phyloP scores from a whole-genome alignment of 1,140 invertebrate species.

The Trichonephila inaurata region DNA sequence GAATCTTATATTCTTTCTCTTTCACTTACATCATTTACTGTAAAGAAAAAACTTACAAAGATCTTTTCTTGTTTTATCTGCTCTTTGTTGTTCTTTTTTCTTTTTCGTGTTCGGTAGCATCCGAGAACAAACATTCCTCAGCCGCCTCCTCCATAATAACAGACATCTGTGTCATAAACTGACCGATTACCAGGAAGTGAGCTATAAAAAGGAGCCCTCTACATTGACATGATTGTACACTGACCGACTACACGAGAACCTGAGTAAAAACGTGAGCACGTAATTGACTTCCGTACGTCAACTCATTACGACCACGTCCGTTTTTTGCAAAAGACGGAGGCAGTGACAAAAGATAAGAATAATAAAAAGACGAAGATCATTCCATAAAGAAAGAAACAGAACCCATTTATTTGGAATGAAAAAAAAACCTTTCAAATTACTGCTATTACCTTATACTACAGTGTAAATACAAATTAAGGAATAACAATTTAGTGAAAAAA shows the following conservation, averaged over 20 bases:
- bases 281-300: background rate
- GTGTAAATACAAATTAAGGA: no score
- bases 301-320: background rate
- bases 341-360: background rate
- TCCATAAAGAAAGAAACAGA: background rate
- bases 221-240: constrained; percentile 28
- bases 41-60: no score
- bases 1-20: no score
- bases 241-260: background rate
- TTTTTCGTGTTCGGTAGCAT: background rate
- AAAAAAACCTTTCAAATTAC: no score
- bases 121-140: background rate
- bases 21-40: no score
- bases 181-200: background rate
- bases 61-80: no score
- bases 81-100: no score
- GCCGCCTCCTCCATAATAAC: background rate
- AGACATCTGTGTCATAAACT: background rate
- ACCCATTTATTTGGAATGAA: no score
- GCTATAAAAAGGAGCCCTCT: background rate
- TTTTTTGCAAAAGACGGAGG: background rate
- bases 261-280: background rate
- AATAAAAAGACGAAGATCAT: background rate
- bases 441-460: no score
- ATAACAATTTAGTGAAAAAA: no score